Evolutionary conservation across 1,140 invertebrate species (phyloP), one percentile per base, ranked within the genome.

Genomic region (Dendrolimus punctatus): DNA sequence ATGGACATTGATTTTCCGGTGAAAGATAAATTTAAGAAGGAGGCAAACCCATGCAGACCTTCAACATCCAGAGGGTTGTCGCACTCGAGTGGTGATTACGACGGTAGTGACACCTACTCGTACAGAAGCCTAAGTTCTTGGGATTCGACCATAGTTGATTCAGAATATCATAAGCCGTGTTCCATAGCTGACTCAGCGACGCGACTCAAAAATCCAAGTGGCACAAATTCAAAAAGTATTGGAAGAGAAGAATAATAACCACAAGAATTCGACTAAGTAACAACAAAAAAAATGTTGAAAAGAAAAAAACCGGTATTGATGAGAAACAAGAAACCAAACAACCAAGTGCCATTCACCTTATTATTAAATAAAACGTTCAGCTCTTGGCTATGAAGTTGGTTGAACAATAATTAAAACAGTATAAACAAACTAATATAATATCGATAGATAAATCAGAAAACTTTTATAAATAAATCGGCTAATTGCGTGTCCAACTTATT

Each of bases 11-110:
- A 49, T 6, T 39, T 51, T 38, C 6, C 42, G 8, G 10, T 56
- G 5, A 51, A 61, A 41, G 53, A 53, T 5, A 62, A 71, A 42
- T 68, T 63, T 49, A 64, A 64, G 36, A 51, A 57, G 6, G 65
- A 57, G 9, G 65, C 49, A 40, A 45, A 44, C n/a, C 6, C 44
- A 5, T 76, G 71, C 39, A 57, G 55, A 9, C 63, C 73, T 5
- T 62, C 77, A 4, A 76, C 73, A 7, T 80, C 73, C 2, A 63
- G 66, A 40, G 72, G 66, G 0, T 43, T 73, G 23, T 68, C 71
- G 6, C 57, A 55, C 23, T 75, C 64, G 8, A 72, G 61, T 50
- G 75, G 66, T 2, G 66, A 76, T 36, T 68, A 58, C 40, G 71
- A 76, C 40, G 57, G 48, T 5, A 58, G 57, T n/a, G 62, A 67